Conservation (phyloP, 1,140 invertebrate species). For the Oryzaephilus surinamensis region DNA sequence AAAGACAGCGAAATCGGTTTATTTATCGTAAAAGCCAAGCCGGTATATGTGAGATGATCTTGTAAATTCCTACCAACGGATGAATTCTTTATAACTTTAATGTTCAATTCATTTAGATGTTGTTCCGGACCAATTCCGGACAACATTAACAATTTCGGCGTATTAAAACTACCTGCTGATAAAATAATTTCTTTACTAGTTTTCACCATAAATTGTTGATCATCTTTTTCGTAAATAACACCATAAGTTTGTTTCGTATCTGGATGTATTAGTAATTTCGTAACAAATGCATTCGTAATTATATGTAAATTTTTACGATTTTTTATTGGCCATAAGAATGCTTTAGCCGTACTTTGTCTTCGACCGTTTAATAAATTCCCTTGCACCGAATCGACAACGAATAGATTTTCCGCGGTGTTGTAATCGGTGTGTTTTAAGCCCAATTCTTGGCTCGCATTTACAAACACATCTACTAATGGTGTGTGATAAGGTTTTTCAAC, state of each 20-base stretch:
- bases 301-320: constrained; percentile 55
- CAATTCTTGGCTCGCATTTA: constrained; percentile 48
- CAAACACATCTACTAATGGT: constrained; percentile 29
- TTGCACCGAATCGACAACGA: constrained; percentile 55
- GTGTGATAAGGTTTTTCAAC: constrained; percentile 9
- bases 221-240: constrained; percentile 45
- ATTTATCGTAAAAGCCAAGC: constrained; percentile 37
- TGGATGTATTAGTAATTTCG: constrained; percentile 50
- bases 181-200: constrained; percentile 55
- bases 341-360: constrained; percentile 44
- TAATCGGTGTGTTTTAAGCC: constrained; percentile 47
- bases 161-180: constrained; percentile 63
- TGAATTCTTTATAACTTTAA: constrained; percentile 40
- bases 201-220: constrained; percentile 34
- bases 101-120: constrained; percentile 49
- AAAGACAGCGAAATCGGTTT: constrained; percentile 11
- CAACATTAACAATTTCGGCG: constrained; percentile 66
- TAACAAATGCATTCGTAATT: constrained; percentile 42
- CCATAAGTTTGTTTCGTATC: constrained; percentile 46
- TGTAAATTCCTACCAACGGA: constrained; percentile 45
- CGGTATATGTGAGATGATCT: constrained; percentile 44
- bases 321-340: constrained; percentile 42
- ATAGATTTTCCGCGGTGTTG: constrained; percentile 49
- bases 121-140: constrained; percentile 63
- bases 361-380: too few relatives aligned